Evolutionary conservation across 2,113 vertebrate genomes (phyloP), one percentile per base, ranked within the genome.

Genomic region (Erythrolamprus reginae): DNA sequence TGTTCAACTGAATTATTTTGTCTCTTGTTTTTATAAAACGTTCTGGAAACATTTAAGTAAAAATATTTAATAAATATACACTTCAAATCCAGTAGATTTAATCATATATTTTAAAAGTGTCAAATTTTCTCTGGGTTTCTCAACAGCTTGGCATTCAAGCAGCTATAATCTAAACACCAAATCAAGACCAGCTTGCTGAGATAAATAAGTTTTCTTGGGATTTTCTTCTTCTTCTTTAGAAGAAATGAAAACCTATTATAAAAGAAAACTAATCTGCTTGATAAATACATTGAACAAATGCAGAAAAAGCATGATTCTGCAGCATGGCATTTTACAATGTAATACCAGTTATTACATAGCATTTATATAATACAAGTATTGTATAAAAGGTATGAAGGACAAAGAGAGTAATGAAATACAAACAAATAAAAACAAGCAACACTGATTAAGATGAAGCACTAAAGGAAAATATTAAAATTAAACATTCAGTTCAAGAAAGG

Each of bases 141-240:
- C n/a, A 52, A 53, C 47, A 86, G 24, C 42, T 2, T 48, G 17
- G 45, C 21, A 87, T 23, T 33, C 47, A 82, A 51, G 87, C 89
- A 88, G 92, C 77, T 87, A 0, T 4, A 89, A 21, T 92, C 77
- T 42, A 23, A 17, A 23, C 89, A 85, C 90, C 91, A 91, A 96
- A 91, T 82, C 92, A 88, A 92, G 84, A 87, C 92, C 93, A 95
- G 92, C 92, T 91, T 92, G 89, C 0, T 93, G 92, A 50, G 92
- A 83, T 47, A 88, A 86, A 77, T 77, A 77, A 45, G 15, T 77
- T 77, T 42, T 77, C 17, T 77, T 42, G 33, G 7, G 61, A 6
- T 65, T 15, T 65, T 65, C 33, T n/a, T n/a, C 17, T 77, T 21
- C 33, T 21, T n/a, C 17, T 58, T 6, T 70, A 58, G 17, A 21